Base-by-base conservation (phyloP, 1,140 invertebrate species). In the Chrysomallon squamiferum region DNA sequence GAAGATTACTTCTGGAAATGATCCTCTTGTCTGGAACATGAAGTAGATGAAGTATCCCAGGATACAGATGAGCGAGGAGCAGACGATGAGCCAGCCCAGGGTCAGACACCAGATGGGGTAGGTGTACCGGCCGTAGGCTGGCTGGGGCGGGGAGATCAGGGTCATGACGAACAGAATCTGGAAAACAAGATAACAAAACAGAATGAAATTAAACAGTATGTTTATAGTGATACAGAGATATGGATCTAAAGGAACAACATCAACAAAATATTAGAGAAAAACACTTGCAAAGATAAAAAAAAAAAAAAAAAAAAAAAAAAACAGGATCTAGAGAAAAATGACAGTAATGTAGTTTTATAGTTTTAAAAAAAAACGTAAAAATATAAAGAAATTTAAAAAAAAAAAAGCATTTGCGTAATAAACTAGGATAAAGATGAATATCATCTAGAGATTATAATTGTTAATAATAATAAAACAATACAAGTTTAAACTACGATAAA, bases 81-180 rank as follows among this genome's bases (percentile, higher is more conserved):
- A 69, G 38, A 89, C 90, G 13, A 89, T 87, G 2, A 81, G 63
- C 90, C 91, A 92, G n/a, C 91, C 91, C 18, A 91, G 54, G 0
- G 60, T 68, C 18, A 89, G 79, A 0, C 89, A 88, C 91, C 91
- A 92, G 11, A 73, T 50, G 0, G 91, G 91, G 75, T 90, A 91
- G 0, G 58, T 56, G 32, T 88, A 85, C 3, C 81, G 84, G 0
- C 77, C 78, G 58, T 81, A 81, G 11, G 63, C 18, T 2, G 76
- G 76, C 9, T 59, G 65, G 0, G 59, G 66, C 0, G 72, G 57
- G 20, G 69, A 33, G 20, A 67, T 59, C 47, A 81, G 18, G 0
- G 79, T 77, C 62, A 81, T 22, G 35, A 78, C 67, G 41, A 81
- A 81, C 30, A 81, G 59, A 11, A 54, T 38, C 79, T 81, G 59